phyloP scores from a whole-genome alignment of 2,888 invertebrate genomes.

The Diaperis boleti region DNA sequence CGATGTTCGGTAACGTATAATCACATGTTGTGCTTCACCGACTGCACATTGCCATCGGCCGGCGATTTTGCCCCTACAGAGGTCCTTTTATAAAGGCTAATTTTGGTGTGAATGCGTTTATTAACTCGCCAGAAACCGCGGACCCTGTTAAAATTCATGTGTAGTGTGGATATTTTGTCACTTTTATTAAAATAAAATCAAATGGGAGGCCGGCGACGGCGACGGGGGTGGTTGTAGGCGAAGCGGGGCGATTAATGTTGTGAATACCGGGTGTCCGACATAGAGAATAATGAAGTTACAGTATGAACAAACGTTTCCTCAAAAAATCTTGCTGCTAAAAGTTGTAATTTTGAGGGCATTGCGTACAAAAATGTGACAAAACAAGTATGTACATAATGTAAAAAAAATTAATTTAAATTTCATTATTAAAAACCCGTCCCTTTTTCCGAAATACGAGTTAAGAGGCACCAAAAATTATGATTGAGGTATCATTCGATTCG shows the following conservation, averaged over 20 bases:
- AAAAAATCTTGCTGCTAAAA: too few species aligned
- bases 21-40: constrained; percentile 62
- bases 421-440: too few species aligned
- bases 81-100: constrained; percentile 49
- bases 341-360: too few species aligned
- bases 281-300: too few species aligned
- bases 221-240: neutral
- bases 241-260: neutral
- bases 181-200: constrained; percentile 41
- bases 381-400: too few species aligned
- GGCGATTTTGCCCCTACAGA: constrained; percentile 51
- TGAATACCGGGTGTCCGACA: too few species aligned
- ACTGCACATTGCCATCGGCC: constrained; percentile 56
- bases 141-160: constrained; percentile 56
- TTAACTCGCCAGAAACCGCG: constrained; percentile 57
- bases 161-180: constrained; percentile 51
- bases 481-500: too few species aligned
- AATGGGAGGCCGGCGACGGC: neutral
- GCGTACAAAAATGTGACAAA: too few species aligned
- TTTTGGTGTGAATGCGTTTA: constrained; percentile 50
- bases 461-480: too few species aligned
- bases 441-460: too few species aligned
- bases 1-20: constrained; percentile 55
- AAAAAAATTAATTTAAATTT: too few species aligned
- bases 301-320: too few species aligned